Percentiles rank a stretch among this genome's conserved stretches.
phyloP scores from a whole-genome alignment of 2,888 invertebrate species.

The Drosophila barbarae region DNA sequence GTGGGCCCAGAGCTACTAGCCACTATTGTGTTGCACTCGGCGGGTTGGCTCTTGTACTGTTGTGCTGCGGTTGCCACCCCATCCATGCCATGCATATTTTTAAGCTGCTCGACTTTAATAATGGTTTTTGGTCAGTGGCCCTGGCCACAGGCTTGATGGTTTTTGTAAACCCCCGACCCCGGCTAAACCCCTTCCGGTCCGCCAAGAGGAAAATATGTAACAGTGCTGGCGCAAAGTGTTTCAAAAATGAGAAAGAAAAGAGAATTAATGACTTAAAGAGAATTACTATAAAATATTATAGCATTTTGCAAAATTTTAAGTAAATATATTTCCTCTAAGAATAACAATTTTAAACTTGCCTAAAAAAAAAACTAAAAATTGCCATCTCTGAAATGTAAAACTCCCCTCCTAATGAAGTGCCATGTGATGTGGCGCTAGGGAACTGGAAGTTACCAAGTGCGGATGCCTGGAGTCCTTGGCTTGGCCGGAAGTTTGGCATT shows the following conservation, averaged over 20 bases:
- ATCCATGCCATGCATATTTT: constrained; percentile 62
- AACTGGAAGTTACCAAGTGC: neutral
- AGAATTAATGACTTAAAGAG: neutral
- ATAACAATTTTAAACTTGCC: fast-evolving
- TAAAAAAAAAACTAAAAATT: neutral
- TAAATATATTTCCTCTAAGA: neutral
- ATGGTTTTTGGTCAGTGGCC: constrained; percentile 63
- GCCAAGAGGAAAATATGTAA: neutral
- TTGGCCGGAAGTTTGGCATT: constrained; percentile 59
- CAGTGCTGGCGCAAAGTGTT: neutral
- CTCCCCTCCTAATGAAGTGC: constrained; percentile 62
- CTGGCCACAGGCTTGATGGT: constrained; percentile 49
- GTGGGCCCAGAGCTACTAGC: constrained; percentile 38
- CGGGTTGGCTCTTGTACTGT: neutral
- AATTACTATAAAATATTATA: neutral
- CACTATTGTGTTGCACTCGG: constrained; percentile 22
- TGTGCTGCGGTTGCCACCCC: constrained; percentile 51
- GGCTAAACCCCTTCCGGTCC: constrained; percentile 9
- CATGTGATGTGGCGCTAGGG: constrained; percentile 34
- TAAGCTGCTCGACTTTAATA: constrained; percentile 66
- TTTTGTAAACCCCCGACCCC: constrained; percentile 30
- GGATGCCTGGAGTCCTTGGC: constrained; percentile 1
- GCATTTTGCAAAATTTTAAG: neutral
- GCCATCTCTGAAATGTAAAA: neutral
- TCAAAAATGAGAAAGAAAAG: neutral